Conservation (phyloP, 1,140 invertebrate species). For the Trichonephila inaurata region DNA sequence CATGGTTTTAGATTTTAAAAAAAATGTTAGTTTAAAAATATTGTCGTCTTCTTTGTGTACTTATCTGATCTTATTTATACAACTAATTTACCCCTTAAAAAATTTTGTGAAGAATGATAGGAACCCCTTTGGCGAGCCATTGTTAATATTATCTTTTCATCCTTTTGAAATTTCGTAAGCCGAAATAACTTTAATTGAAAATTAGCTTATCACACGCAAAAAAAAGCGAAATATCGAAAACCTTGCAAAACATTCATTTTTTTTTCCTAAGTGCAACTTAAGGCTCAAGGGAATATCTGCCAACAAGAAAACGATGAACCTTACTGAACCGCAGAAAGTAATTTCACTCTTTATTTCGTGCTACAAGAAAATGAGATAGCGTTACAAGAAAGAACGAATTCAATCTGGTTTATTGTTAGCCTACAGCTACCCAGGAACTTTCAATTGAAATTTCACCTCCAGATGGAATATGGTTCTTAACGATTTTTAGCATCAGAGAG, state of each 20-base stretch:
- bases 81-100: no score
- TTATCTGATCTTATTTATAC: no score
- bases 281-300: background rate
- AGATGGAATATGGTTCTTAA: constrained; percentile 61
- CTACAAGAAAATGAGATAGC: background rate
- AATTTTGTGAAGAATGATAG: no score
- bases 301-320: background rate
- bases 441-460: constrained; percentile 65
- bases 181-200: constrained; percentile 43
- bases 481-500: constrained; percentile 46
- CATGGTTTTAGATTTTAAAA: no score
- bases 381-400: constrained; percentile 22
- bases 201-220: background rate
- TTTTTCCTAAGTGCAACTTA: background rate
- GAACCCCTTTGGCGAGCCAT: no score
- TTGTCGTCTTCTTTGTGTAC: no score
- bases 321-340: background rate
- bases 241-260: background rate
- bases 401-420: constrained; percentile 60
- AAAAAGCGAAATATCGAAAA: background rate
- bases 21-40: no score
- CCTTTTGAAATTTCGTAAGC: background rate
- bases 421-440: constrained; percentile 39
- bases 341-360: background rate
- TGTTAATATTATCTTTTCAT: no score